A percentile compares a stretch with the other conserved stretches of the same genome.
These are phyloP conservation scores for Stichodactyla mertensii DNA, from an alignment of 64 coral and sea anemone genomes.

Conservation along the genomic window DNA sequence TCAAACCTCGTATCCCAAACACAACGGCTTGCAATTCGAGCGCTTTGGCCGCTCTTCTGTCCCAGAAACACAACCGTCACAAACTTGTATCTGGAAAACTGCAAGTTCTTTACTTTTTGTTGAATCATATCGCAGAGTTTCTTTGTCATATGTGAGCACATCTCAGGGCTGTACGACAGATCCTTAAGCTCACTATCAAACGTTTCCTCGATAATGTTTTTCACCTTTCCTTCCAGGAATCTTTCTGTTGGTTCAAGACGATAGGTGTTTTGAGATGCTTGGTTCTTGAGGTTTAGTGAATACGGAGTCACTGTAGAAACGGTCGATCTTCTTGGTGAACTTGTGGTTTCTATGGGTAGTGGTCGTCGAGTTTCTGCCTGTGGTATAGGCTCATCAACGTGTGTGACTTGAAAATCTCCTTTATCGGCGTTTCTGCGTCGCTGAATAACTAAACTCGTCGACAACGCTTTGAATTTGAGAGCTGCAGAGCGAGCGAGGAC, in stretches of 20 bases:
- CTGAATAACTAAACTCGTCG: conserved; percentile 39
- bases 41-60: conserved; percentile 38
- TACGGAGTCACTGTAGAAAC: neutral
- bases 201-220: conserved; percentile 53
- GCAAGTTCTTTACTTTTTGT: conserved; percentile 46
- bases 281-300: neutral
- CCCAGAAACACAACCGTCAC: conserved; percentile 53
- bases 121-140: conserved; percentile 52
- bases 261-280: conserved; percentile 22
- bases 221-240: conserved; percentile 55
- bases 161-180: conserved; percentile 29
- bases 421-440: conserved; percentile 42
- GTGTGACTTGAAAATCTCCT: conserved; percentile 64
- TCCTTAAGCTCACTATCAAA: conserved; percentile 35
- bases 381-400: conserved; percentile 45
- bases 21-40: conserved; percentile 49
- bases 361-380: neutral
- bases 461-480: conserved; percentile 58
- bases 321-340: neutral
- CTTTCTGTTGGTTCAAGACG: conserved; percentile 42
- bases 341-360: neutral
- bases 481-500: conserved; percentile 48
- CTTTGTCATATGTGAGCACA: conserved; percentile 47
- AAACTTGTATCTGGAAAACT: conserved; percentile 72
- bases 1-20: conserved; percentile 79